Evolutionary conservation across 2,888 invertebrate genomes (phyloP).

Genomic region (Saturnia japonica): DNA sequence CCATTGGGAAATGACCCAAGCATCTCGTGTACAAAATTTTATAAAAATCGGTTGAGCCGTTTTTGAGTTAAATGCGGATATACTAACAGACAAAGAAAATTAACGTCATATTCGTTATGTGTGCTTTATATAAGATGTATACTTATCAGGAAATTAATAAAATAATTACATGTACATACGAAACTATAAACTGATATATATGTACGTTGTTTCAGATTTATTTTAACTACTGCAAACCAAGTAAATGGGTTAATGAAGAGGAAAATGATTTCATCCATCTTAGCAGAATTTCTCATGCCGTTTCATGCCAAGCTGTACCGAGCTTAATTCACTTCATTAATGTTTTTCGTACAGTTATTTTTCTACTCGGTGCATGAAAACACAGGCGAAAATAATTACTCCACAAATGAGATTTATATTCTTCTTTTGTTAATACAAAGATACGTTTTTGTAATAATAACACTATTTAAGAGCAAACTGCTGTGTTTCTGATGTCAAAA

Average conservation of each 20-base stretch:
- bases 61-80: too few relatives aligned
- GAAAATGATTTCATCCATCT: conserved; percentile 76
- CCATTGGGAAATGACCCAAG: too few relatives aligned
- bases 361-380: conserved; percentile 48
- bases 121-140: too few relatives aligned
- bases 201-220: conserved; percentile 43
- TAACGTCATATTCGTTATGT: too few relatives aligned
- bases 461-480: too few relatives aligned
- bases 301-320: conserved; percentile 52
- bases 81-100: too few relatives aligned
- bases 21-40: too few relatives aligned
- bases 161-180: too few relatives aligned
- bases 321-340: conserved; percentile 72
- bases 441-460: neutral
- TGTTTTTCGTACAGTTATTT: conserved; percentile 49
- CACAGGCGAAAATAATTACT: conserved; percentile 23
- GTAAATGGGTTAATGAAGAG: conserved; percentile 77
- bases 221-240: conserved; percentile 59
- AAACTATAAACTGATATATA: too few relatives aligned
- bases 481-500: too few relatives aligned
- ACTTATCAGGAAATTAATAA: too few relatives aligned
- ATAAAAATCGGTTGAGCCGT: too few relatives aligned
- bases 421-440: neutral
- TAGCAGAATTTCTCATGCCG: conserved; percentile 71
- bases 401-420: neutral